Conservation (phyloP, 2,113 vertebrate genomes). For the Etheostoma spectabile region DNA sequence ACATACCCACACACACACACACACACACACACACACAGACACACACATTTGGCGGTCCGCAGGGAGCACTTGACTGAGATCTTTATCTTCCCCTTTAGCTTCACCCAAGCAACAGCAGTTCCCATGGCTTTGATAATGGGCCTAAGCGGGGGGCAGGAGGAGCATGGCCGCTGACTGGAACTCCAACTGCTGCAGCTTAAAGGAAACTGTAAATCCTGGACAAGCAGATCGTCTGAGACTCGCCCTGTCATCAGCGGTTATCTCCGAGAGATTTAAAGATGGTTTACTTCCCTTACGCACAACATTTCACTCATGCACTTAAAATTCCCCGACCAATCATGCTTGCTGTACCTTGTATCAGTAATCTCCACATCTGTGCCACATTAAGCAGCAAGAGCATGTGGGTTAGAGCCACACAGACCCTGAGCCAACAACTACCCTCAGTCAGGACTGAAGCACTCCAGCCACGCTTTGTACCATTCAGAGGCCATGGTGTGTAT, state of each 20-base stretch:
- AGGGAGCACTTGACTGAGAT: conserved; percentile 66
- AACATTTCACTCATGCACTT: conserved; percentile 42
- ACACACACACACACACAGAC: conserved; percentile 31
- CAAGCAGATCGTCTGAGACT: conserved; percentile 22
- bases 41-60: conserved; percentile 15
- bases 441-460: conserved; percentile 2
- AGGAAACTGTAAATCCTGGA: conserved; percentile 55
- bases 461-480: background rate
- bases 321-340: conserved; percentile 31
- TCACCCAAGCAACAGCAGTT: conserved; percentile 59
- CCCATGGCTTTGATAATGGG: conserved; percentile 66
- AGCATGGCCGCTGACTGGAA: conserved; percentile 10
- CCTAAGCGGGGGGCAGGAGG: conserved; percentile 7
- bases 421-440: conserved; percentile 5
- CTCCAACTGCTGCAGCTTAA: conserved; percentile 9
- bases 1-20: too few relatives aligned
- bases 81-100: conserved; percentile 63
- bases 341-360: background rate
- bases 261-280: conserved; percentile 40
- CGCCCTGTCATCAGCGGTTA: conserved; percentile 51
- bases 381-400: conserved; percentile 43
- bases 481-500: background rate
- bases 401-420: conserved; percentile 40
- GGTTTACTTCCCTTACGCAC: conserved; percentile 50
- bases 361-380: conserved; percentile 62